Evolutionary conservation across 2,888 invertebrate genomes (phyloP).

Genomic region (Lasioglossum leucozonium): DNA sequence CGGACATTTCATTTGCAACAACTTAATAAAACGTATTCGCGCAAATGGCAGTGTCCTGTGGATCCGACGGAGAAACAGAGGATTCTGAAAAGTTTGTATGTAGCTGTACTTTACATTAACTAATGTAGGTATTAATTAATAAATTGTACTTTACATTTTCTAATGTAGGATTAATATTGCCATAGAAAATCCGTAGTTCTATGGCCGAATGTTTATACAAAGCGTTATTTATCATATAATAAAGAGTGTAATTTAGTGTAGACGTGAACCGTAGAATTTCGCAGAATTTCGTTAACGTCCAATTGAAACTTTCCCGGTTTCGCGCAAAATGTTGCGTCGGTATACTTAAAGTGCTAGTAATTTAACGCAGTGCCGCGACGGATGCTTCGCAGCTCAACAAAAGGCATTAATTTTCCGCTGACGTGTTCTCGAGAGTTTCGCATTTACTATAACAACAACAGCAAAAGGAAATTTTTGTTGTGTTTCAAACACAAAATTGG

Average conservation of each 20-base stretch:
- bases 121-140: no score
- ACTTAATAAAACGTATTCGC: no score
- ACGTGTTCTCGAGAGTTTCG: slow-evolving; percentile 16
- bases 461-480: not conserved
- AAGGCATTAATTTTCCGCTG: not conserved
- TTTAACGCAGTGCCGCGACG: slow-evolving; percentile 25
- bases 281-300: slow-evolving; percentile 23
- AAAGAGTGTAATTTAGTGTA: not conserved
- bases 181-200: not conserved
- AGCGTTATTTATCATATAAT: not conserved
- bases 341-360: slow-evolving; percentile 27
- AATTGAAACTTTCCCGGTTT: slow-evolving; percentile 39
- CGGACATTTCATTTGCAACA: no score
- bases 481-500: no score
- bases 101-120: no score
- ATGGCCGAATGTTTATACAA: not conserved
- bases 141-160: no score
- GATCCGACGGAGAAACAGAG: no score
- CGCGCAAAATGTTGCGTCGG: not conserved
- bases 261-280: not conserved
- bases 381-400: slow-evolving; percentile 9
- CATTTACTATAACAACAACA: slow-evolving; percentile 23
- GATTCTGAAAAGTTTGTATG: no score
- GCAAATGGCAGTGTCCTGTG: no score
- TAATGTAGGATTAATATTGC: not conserved